These are phyloP conservation scores for Thalpophila matura DNA, from an alignment of 2,888 invertebrate species.

Conservation along the genomic window DNA sequence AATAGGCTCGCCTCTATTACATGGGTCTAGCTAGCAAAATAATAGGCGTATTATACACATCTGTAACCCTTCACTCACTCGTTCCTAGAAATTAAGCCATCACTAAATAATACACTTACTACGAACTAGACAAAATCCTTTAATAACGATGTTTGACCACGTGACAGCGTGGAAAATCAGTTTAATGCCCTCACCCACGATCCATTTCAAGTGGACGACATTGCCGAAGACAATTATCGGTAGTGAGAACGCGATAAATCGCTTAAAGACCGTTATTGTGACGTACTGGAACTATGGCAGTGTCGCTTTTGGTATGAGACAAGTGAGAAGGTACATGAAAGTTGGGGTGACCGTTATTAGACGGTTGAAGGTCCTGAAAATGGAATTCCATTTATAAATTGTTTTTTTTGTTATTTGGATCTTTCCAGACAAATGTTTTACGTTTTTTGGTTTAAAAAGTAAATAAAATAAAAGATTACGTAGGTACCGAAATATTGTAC, in stretches of 20 bases:
- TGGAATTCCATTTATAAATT: slow-evolving; percentile 9
- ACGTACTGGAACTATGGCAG: slow-evolving; percentile 37
- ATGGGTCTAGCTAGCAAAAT: no score
- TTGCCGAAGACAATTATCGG: slow-evolving; percentile 80
- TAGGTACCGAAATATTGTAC: background rate
- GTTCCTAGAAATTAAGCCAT: background rate
- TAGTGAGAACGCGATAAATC: slow-evolving; percentile 77
- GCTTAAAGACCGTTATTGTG: slow-evolving; percentile 64
- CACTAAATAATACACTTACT: background rate
- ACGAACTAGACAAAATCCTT: background rate
- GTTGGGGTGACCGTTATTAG: slow-evolving; percentile 17
- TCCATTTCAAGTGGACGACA: slow-evolving; percentile 72
- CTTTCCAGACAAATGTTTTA: no score
- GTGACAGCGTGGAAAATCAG: slow-evolving; percentile 57
- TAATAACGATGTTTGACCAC: slow-evolving; percentile 38
- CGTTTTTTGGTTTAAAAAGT: no score
- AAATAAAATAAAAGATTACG: no score
- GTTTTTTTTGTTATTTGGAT: background rate
- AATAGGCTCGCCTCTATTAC: no score
- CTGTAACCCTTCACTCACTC: no score
- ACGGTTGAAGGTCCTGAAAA: slow-evolving; percentile 14
- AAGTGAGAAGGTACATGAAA: slow-evolving; percentile 35
- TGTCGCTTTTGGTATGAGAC: slow-evolving; percentile 34
- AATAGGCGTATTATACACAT: no score
- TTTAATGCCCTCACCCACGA: slow-evolving; percentile 75